A percentile compares a stretch with the other conserved stretches of the same genome.
phyloP scores from a whole-genome alignment of 2,888 invertebrate species.

The Gastracanthus pulcherrimus region DNA sequence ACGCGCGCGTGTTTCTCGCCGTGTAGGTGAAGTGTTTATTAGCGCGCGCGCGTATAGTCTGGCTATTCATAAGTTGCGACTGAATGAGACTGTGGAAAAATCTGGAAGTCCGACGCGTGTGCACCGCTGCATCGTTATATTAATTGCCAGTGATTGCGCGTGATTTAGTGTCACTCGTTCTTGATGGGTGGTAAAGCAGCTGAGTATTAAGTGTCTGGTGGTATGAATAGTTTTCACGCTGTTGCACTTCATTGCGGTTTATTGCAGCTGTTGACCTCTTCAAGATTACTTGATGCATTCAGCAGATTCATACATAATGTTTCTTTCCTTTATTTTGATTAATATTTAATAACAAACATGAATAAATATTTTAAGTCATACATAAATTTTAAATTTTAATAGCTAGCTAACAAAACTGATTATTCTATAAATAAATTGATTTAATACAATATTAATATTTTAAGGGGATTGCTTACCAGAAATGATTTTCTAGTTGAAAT shows the following conservation, averaged over 20 bases:
- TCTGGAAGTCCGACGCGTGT: conserved; percentile 19
- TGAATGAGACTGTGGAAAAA: conserved; percentile 37
- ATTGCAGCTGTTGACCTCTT: background rate
- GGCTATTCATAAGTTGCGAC: background rate
- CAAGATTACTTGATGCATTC: background rate
- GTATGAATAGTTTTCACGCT: background rate
- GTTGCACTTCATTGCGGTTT: background rate
- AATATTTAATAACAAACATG: no score
- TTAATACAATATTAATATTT: no score
- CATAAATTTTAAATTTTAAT: no score
- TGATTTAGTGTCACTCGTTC: conserved; percentile 26
- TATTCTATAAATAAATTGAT: no score
- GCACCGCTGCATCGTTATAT: background rate
- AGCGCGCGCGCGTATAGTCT: background rate
- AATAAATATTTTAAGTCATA: no score
- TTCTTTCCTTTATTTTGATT: no score
- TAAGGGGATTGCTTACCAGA: no score
- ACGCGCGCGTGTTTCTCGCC: background rate
- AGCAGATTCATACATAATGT: background rate
- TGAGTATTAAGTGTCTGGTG: background rate
- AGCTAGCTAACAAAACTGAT: no score
- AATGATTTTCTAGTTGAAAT: no score
- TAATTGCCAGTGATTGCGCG: conserved; percentile 19
- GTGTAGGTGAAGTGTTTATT: conserved; percentile 51
- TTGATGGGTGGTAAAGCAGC: background rate